phyloP scores from a whole-genome alignment of 2,888 invertebrate species.

The Lysandra bellargus region DNA sequence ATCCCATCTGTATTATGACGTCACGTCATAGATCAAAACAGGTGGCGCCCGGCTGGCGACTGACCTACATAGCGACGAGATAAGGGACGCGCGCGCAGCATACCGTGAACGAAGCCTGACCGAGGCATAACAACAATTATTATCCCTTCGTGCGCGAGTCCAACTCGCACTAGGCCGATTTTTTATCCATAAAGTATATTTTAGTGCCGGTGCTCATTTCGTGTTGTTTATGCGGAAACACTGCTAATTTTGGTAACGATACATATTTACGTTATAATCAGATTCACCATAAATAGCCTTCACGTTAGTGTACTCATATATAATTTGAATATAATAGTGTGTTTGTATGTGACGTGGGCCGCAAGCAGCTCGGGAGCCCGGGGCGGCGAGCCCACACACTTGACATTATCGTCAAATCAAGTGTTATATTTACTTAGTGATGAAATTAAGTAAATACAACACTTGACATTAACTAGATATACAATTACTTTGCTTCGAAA shows the following conservation, averaged over 20 bases:
- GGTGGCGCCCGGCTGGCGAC: no score
- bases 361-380: neutral
- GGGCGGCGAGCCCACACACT: neutral
- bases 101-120: no score
- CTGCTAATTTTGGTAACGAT: neutral
- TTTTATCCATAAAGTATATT: no score
- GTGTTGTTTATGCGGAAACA: neutral
- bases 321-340: constrained; percentile 16
- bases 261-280: neutral
- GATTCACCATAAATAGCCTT: neutral
- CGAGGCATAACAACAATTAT: no score
- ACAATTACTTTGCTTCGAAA: neutral
- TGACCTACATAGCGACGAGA: no score
- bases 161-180: no score
- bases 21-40: no score
- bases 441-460: neutral
- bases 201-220: no score
- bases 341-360: neutral
- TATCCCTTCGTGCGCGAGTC: no score
- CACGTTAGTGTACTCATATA: neutral
- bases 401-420: constrained; percentile 5
- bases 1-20: no score
- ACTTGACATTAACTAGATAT: neutral
- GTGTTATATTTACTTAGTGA: neutral
- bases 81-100: no score